Base-by-base conservation (phyloP, 2,113 vertebrate genomes). In the Protobothrops flavoviridis region DNA sequence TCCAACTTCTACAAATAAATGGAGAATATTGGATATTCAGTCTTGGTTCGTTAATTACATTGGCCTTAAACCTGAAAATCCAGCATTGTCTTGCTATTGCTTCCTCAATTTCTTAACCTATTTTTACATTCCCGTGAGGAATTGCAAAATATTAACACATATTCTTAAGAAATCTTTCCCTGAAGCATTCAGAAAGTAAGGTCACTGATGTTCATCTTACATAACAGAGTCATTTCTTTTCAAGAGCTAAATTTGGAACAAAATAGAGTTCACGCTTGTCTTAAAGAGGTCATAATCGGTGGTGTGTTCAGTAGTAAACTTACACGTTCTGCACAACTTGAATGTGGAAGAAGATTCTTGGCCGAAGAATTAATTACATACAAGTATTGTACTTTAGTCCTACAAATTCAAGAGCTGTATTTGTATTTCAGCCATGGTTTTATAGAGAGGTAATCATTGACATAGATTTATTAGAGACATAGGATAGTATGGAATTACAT, bases 181-280 rank as follows among this genome's bases (percentile, higher is more conserved):
- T 48, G 45, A 15, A 21, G 53, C 50, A 26, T 50, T 93, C 52
- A 13, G 20, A 21, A 89, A 89, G 10, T 93, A 24, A 89, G 64
- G 52, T 43, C 50, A 43, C 17, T n/a, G 23, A 48, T 89, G 0
- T 88, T 86, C 39, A 1, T 85, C 53, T 89, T 48, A 43, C 53
- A 59, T 74, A 87, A 91, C 50, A 1, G 39, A 48, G 56, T 92
- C 90, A 81, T 29, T 95, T 88, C 0, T 93, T 95, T 93, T 24
- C 7, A 74, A 48, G 88, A 92, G 52, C 24, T 74, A 92, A 56
- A 90, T 85, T 85, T 86, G 85, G 89, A 95, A 88, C 92, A 91
- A 69, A 86, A 39, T 92, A 94, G 92, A 81, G 74, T 9, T 81
- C 52, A 74, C 26, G n/a, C 24, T 91, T 64, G 1, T 43, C 91